Evolutionary conservation across 2,113 vertebrate species (phyloP), one percentile per base, ranked within the genome.

Genomic region (Nothocercus julius): DNA sequence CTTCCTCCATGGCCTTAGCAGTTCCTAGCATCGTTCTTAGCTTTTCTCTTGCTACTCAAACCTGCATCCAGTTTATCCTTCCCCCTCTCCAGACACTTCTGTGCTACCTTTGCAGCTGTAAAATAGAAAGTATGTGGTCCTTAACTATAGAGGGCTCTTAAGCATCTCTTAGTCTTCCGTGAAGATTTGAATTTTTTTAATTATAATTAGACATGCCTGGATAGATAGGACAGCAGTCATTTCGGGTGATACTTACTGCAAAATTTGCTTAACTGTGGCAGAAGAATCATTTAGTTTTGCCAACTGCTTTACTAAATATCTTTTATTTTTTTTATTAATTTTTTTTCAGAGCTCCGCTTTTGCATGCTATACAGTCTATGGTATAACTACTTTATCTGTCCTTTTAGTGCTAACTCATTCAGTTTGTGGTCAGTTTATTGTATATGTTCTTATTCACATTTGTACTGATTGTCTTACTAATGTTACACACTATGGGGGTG

Each of bases 271-370:
- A 80, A 44, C 22, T 73, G 58, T 62, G 42, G n/a, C 28, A 74
- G n/a, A 86, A 67, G 34, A 70, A 84, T 93, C 13, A 44, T 34
- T 28, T 1, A 40, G 13, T 82, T 96, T 85, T 96, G 63, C 75
- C 95, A 94, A 94, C 74, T 91, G 85, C 45, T 80, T 97, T 97
- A 92, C 88, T 94, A 89, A 97, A n/a, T 51, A 42, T 58, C 22
- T 78, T 88, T 85, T 96, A 78, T 81, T 38, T 49, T 87, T 84
- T 66, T 7, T 94, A 96, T 96, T 82, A 74, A 68, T 73, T 74
- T 27, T 92, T 92, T 64, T 97, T 94, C n/a, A 56, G 34, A 38
- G 15, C 58, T 96, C 75, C 81, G 54, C 83, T 82, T 62, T 40
- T 34, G 34, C 25, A 24, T 56, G 61, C 58, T 47, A 36, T 3